phyloP scores from a whole-genome alignment of 2,797 vertebrate genomes.

The Pseudochirops cupreus region DNA sequence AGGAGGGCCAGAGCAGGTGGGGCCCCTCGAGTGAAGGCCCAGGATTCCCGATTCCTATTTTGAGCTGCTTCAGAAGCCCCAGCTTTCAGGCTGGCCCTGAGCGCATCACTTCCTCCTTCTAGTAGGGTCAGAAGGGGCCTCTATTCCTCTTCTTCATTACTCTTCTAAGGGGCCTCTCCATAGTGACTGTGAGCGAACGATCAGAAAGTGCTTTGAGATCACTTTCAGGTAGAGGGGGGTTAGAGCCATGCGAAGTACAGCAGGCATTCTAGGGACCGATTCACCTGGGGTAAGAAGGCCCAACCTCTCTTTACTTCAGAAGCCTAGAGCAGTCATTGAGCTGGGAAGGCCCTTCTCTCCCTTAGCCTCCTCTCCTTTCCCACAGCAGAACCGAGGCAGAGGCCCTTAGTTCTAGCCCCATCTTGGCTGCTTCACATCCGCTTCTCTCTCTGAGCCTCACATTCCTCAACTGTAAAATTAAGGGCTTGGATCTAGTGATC shows the following conservation, averaged over 20 bases:
- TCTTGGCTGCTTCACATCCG: background rate
- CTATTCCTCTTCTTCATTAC: background rate
- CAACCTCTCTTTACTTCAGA: background rate
- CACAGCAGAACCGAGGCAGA: accelerated
- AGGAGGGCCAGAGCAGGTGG: background rate
- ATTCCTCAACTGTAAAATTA: background rate
- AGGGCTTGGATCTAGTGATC: background rate
- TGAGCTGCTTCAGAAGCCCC: background rate
- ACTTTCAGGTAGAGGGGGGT: background rate
- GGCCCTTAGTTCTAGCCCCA: background rate
- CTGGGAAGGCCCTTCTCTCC: background rate
- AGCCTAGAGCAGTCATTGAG: background rate
- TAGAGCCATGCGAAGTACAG: background rate
- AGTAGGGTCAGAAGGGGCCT: background rate
- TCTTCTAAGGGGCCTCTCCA: background rate
- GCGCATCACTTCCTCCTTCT: background rate
- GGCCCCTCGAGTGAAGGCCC: background rate
- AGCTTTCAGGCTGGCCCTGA: background rate
- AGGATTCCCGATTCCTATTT: background rate
- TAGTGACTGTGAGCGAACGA: background rate
- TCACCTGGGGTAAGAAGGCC: background rate
- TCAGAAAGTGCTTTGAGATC: background rate
- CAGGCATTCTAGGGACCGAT: background rate
- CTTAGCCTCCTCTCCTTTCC: background rate
- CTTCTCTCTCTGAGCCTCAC: background rate